Conservation (phyloP, 2,113 vertebrate genomes). For the Aptenodytes patagonicus region DNA sequence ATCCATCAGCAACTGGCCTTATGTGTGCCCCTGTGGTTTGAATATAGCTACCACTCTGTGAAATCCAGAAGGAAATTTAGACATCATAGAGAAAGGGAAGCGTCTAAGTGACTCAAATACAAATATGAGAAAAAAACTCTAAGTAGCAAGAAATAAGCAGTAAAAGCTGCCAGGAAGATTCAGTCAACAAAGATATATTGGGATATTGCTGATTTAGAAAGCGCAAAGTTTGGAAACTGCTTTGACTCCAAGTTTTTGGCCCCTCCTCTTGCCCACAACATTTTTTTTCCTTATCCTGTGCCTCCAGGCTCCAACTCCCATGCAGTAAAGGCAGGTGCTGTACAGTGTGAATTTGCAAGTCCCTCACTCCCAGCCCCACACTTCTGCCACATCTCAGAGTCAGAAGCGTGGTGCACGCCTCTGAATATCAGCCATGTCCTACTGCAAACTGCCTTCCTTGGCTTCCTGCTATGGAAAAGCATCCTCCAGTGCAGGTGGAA, state of each 20-base stretch:
- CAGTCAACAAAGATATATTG: not conserved
- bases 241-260: not conserved
- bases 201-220: not conserved
- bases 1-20: not conserved
- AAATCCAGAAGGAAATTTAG: not conserved
- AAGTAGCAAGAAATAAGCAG: not conserved
- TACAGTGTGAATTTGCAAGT: not conserved
- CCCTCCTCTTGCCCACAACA: not conserved
- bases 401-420: accelerated
- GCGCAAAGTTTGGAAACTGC: not conserved
- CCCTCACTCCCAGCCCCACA: not conserved
- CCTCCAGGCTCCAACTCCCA: not conserved
- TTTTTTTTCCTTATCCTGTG: not conserved
- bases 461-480: not conserved
- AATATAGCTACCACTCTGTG: not conserved
- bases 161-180: not conserved
- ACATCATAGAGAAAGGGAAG: not conserved
- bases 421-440: not conserved
- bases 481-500: not conserved
- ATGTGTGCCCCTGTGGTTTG: not conserved
- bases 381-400: not conserved
- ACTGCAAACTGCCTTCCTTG: not conserved
- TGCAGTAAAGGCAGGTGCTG: not conserved
- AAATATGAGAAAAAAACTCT: not conserved
- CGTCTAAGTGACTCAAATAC: not conserved